Evolutionary conservation across 2,113 vertebrate genomes (phyloP), one percentile per base, ranked within the genome.

Genomic region (Cavia porcellus): DNA sequence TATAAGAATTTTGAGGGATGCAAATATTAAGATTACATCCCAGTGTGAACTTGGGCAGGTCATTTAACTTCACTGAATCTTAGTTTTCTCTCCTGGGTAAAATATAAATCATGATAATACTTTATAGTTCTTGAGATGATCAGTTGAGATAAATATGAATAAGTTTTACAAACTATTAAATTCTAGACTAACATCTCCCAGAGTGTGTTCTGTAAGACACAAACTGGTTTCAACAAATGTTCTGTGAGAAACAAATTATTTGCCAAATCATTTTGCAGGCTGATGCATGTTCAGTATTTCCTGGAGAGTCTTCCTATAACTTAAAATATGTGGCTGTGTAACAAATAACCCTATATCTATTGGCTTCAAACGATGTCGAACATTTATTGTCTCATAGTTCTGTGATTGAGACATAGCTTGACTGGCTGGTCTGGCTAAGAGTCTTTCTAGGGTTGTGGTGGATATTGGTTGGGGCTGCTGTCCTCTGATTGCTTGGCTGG

Each of bases 21-120:
- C 25, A 22, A 28, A 52, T 7, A 66, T 86, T 79, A 24, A 66
- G 7, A 35, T 28, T 17, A 66, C 5, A 30, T n/a, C 5, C 17
- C 32, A 32, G 28, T 57, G 7, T 55, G 22, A 70, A 75, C 70
- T 96, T 95, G 82, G 88, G 11, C 79, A 96, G 96, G 66, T 83
- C 42, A 86, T 62, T 94, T 97, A 81, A 50, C 9, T 28, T 97
- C 89, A 85, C 19, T 86, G 81, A 95, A 81, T 9, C 35, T 95
- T 77, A 13, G 13, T 90, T 96, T 94, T n/a, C n/a, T 94, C 81
- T 89, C 84, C 62, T 35, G 45, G 89, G 45, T 80, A 77, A 97
- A 98, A 92, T 11, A 45, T 45, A 89, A 95, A 91, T 80, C 32
- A 50, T 28, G 77, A 10, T 61, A 72, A 70, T 5, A 42, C 9